Percentiles rank a stretch among this genome's conserved stretches.
Evolutionary conservation across 2,113 vertebrate species (phyloP).

Genomic region (Gasterosteus nipponicus): DNA sequence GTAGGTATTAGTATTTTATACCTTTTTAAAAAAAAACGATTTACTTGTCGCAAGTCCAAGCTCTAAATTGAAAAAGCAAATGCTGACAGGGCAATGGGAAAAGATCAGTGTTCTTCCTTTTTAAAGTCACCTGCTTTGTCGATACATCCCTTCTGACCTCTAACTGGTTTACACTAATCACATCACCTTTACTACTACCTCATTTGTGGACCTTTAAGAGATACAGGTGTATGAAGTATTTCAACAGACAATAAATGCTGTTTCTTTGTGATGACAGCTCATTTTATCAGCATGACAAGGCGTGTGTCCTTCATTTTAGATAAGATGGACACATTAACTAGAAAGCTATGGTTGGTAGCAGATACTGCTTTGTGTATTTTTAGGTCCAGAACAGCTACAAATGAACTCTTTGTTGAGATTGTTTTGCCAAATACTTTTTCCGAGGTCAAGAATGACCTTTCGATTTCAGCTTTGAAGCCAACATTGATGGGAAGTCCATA

Average conservation of each 20-base stretch:
- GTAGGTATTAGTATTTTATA: not conserved
- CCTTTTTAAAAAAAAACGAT: not conserved
- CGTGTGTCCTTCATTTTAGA: not conserved
- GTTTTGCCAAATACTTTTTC: not conserved
- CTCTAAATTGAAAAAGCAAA: no score
- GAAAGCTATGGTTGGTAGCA: not conserved
- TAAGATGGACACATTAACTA: not conserved
- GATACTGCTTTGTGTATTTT: not conserved
- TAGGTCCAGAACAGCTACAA: not conserved
- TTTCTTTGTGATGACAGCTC: not conserved
- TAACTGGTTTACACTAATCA: not conserved
- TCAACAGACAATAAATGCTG: not conserved
- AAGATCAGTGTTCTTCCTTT: not conserved
- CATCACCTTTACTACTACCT: not conserved
- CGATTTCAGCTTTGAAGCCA: no score
- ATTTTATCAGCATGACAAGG: not conserved
- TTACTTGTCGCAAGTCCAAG: not conserved
- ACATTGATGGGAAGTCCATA: no score
- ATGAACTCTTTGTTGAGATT: not conserved
- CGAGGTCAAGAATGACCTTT: no score
- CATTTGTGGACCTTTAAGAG: not conserved
- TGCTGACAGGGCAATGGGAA: not conserved
- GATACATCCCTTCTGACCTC: not conserved
- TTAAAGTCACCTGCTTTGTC: not conserved
- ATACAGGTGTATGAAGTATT: not conserved